Evolutionary conservation across 2,113 vertebrate genomes (phyloP).

Genomic region (Lagopus leucura): DNA sequence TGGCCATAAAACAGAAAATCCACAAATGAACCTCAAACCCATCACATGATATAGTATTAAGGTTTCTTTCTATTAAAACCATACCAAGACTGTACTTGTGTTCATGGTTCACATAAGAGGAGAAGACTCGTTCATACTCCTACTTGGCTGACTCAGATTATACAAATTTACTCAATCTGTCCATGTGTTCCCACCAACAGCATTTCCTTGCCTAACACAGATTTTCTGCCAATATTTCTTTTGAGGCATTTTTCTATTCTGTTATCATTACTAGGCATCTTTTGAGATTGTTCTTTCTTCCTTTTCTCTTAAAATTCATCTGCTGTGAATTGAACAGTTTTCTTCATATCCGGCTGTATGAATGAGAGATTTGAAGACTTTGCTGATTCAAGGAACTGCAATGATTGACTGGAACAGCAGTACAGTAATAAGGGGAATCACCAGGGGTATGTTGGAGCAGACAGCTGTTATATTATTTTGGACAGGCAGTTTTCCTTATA

Average conservation of each 20-base stretch:
- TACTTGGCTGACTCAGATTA: not conserved
- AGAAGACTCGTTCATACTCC: not conserved
- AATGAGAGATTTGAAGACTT: slow-evolving; percentile 56
- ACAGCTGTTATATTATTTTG: slow-evolving; percentile 37
- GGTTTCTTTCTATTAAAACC: not conserved
- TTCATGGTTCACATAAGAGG: not conserved
- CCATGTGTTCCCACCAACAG: not conserved
- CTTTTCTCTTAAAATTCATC: not conserved
- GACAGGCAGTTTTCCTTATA: slow-evolving; percentile 62
- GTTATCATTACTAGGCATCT: not conserved
- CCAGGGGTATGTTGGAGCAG: slow-evolving; percentile 41
- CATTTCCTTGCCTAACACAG: not conserved
- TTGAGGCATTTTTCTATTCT: not conserved
- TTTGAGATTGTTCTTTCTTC: not conserved
- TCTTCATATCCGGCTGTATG: not conserved
- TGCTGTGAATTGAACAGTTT: slow-evolving; percentile 38
- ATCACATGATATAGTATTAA: not conserved
- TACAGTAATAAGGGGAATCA: slow-evolving; percentile 42
- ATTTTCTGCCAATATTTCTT: not conserved
- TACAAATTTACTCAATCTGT: not conserved
- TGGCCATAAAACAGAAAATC: not conserved
- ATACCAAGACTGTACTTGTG: not conserved
- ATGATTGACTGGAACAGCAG: slow-evolving; percentile 72
- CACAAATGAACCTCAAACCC: not conserved
- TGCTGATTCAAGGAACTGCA: slow-evolving; percentile 41